Evolutionary conservation across 1,140 invertebrate species (phyloP).

Genomic region (Calosoma granatense): DNA sequence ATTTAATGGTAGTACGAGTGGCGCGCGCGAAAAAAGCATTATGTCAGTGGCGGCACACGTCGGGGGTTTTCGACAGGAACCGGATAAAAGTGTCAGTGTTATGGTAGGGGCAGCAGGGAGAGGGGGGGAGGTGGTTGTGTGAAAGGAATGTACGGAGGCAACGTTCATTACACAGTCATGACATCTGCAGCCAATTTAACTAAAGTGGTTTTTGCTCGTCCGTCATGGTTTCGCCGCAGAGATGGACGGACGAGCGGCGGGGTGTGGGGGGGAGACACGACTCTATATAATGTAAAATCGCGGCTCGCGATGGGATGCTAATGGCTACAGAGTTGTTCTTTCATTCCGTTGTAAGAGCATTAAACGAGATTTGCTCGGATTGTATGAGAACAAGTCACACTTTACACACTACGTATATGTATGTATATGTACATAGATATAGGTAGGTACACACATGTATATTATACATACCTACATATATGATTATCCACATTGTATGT

Average conservation of each 20-base stretch:
- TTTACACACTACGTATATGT: not conserved
- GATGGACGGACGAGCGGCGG: not conserved
- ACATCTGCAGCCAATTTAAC: conserved; percentile 27
- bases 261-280: not conserved
- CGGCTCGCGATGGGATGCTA: not conserved
- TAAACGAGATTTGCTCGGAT: conserved; percentile 6
- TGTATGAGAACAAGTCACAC: not conserved
- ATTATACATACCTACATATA: too few relatives aligned
- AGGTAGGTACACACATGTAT: too few relatives aligned
- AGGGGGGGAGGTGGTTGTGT: conserved; percentile 16
- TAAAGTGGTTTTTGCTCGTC: conserved; percentile 4
- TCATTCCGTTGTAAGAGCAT: not conserved
- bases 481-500: too few relatives aligned
- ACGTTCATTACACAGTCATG: conserved; percentile 27
- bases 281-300: not conserved
- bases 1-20: conserved; percentile 34
- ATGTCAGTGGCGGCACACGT: not conserved
- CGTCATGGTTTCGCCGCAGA: not conserved
- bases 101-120: conserved; percentile 8
- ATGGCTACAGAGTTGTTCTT: not conserved
- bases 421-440: not conserved
- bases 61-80: not conserved
- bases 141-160: conserved; percentile 12
- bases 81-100: not conserved
- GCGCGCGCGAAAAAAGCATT: conserved; percentile 20